Percentiles rank a stretch among this genome's conserved stretches.
phyloP scores from a whole-genome alignment of 2,113 vertebrate genomes.

The Camelus dromedarius region DNA sequence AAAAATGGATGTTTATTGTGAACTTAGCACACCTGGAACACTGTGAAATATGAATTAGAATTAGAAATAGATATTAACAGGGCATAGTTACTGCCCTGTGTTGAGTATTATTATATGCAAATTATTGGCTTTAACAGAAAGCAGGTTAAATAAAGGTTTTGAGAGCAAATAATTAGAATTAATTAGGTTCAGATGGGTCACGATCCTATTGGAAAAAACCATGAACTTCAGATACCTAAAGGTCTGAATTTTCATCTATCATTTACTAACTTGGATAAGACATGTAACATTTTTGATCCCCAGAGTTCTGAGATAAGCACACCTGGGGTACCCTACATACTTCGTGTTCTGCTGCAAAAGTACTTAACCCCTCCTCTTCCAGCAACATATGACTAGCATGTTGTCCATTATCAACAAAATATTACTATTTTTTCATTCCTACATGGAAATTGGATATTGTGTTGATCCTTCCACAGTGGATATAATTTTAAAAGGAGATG shows the following conservation, averaged over 20 bases:
- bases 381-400: neutral
- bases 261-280: neutral
- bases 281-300: neutral
- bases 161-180: neutral
- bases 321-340: neutral
- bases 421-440: neutral
- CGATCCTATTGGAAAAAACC: neutral
- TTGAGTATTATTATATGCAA: neutral
- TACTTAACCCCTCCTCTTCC: neutral
- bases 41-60: neutral
- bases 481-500: neutral
- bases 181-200: neutral
- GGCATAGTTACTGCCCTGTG: neutral
- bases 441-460: neutral
- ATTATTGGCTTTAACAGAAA: neutral
- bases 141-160: neutral
- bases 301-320: neutral
- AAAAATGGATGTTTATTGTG: neutral
- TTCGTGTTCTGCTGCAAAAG: neutral
- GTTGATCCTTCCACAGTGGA: neutral
- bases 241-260: neutral
- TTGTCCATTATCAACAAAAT: neutral
- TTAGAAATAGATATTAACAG: neutral
- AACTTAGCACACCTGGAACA: neutral
- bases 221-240: neutral